Conservation (phyloP, 2,888 invertebrate genomes). For the Lucinisca nassula region DNA sequence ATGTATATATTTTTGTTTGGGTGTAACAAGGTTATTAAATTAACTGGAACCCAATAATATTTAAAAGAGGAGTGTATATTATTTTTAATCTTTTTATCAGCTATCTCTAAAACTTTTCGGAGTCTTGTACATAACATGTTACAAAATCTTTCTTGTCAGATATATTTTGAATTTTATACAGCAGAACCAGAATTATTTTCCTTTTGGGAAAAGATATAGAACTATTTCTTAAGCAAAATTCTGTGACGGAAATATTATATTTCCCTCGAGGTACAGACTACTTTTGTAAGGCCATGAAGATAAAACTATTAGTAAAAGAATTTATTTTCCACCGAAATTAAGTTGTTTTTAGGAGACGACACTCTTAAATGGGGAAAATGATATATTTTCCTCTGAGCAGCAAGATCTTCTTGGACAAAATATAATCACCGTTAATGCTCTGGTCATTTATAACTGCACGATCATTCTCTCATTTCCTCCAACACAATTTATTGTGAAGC, state of each 20-base stretch:
- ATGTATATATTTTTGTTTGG: too few species aligned
- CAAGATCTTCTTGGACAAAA: not conserved
- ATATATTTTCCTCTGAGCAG: not conserved
- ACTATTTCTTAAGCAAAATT: not conserved
- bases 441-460: not conserved
- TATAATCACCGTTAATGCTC: not conserved
- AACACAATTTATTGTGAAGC: not conserved
- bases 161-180: too few species aligned
- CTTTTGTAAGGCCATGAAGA: not conserved
- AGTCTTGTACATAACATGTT: too few species aligned
- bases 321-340: not conserved
- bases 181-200: too few species aligned
- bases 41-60: too few species aligned
- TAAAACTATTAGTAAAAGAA: not conserved
- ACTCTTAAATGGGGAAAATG: not conserved
- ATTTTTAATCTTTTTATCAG: too few species aligned
- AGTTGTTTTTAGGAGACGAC: not conserved
- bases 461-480: not conserved
- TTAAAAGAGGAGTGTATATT: too few species aligned
- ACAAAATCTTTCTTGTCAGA: too few species aligned
- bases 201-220: too few species aligned
- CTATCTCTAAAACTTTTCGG: too few species aligned
- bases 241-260: conserved; percentile 7
- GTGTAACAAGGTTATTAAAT: too few species aligned
- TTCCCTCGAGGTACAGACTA: not conserved